Conservation (phyloP, 2,888 invertebrate genomes). For the Dicycla oo region DNA sequence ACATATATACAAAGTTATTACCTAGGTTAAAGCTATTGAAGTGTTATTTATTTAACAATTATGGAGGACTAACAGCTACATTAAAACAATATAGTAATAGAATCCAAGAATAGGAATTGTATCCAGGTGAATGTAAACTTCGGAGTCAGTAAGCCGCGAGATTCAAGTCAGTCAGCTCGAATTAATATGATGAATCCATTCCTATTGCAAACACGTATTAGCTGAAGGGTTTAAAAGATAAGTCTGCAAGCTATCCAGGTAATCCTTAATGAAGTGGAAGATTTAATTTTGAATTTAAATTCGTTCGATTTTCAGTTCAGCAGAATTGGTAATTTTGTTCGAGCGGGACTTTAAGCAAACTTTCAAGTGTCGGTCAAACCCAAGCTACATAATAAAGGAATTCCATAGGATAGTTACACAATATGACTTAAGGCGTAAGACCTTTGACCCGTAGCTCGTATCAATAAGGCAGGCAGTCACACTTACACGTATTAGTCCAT, state of each 20-base stretch:
- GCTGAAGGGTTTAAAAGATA: constrained; percentile 3
- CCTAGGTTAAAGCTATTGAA: constrained; percentile 14
- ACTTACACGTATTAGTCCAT: too few species aligned
- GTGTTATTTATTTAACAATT: too few species aligned
- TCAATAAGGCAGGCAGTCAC: too few species aligned
- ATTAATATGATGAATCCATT: constrained; percentile 55
- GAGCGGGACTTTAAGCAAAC: background rate
- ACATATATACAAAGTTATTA: background rate
- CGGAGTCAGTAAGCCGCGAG: constrained; percentile 46
- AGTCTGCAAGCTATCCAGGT: background rate
- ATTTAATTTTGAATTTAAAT: background rate
- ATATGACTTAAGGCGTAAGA: too few species aligned
- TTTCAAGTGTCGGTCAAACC: background rate
- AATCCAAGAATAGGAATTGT: too few species aligned
- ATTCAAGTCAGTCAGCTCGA: constrained; percentile 35
- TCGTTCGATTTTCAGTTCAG: background rate
- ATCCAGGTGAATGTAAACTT: constrained; percentile 30
- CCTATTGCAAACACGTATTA: constrained; percentile 42
- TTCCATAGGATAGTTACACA: background rate
- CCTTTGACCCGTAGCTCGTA: too few species aligned
- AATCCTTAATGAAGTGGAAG: background rate
- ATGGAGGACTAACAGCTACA: too few species aligned
- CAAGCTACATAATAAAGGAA: background rate
- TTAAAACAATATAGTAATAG: too few species aligned
- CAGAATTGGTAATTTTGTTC: background rate